Conservation (phyloP, 2,113 vertebrate species). For the Bettongia penicillata region DNA sequence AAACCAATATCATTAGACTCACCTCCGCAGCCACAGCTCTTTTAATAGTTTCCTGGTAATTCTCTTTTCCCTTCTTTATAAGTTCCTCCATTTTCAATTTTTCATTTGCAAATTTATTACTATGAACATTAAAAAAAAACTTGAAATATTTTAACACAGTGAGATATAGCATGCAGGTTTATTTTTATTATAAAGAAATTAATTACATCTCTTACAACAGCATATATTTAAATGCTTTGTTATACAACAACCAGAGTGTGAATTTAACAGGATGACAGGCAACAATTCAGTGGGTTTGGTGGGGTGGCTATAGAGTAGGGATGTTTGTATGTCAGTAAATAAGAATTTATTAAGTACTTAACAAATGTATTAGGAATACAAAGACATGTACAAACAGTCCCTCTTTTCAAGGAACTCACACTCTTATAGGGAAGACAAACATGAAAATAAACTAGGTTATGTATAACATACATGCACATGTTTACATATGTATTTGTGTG, state of each 20-base stretch:
- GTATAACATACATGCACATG: not conserved
- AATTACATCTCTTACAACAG: not conserved
- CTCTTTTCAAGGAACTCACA: not conserved
- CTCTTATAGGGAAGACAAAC: not conserved
- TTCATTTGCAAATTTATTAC: constrained; percentile 87
- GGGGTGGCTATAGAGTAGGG: not conserved
- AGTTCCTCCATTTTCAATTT: constrained; percentile 89
- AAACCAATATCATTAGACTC: constrained; percentile 14
- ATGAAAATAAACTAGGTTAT: not conserved
- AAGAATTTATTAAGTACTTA: not conserved
- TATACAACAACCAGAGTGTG: not conserved
- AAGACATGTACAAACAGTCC: not conserved
- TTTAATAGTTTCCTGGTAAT: constrained; percentile 74
- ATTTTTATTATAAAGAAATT: not conserved
- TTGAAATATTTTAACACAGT: not conserved
- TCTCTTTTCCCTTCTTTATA: constrained; percentile 81
- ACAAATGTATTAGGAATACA: not conserved
- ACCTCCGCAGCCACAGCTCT: constrained; percentile 90
- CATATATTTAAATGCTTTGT: not conserved
- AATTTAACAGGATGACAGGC: not conserved
- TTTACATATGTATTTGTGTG: too few relatives aligned
- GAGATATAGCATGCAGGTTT: not conserved
- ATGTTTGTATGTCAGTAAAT: not conserved
- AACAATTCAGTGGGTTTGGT: not conserved
- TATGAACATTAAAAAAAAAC: constrained; percentile 73